Percentiles rank a stretch among this genome's conserved stretches.
These are phyloP conservation scores for Sus cebifrons DNA, from an alignment of 2,797 vertebrate genomes.

Conservation along the genomic window DNA sequence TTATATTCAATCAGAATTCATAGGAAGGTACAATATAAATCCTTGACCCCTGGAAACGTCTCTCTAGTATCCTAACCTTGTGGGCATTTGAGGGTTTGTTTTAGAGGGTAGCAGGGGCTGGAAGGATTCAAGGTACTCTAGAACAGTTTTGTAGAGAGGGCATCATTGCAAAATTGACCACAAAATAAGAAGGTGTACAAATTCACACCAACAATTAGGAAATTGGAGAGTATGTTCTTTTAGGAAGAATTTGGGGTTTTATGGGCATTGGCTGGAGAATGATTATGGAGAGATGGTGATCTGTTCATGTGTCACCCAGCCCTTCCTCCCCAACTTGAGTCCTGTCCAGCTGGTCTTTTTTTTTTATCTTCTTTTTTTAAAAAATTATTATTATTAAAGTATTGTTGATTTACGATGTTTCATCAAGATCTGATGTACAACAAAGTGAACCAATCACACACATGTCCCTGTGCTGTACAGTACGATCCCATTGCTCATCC, in stretches of 20 bases:
- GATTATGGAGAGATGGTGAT: background rate
- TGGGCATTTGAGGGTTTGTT: background rate
- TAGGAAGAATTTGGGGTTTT: background rate
- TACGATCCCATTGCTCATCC: too few relatives aligned
- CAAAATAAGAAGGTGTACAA: background rate
- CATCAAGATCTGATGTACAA: too few relatives aligned
- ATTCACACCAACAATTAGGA: background rate
- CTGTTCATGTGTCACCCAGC: background rate
- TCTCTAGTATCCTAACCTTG: background rate
- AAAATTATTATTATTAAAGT: too few relatives aligned
- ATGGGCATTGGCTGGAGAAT: background rate
- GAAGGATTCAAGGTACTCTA: background rate
- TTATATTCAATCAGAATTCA: background rate
- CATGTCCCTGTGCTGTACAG: too few relatives aligned
- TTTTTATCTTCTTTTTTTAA: too few relatives aligned
- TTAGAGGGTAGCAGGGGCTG: background rate
- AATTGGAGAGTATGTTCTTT: background rate
- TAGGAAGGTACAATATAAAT: background rate
- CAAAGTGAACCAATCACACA: too few relatives aligned
- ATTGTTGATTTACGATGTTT: too few relatives aligned
- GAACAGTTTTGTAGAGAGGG: background rate
- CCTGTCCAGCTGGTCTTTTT: background rate
- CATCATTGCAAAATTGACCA: background rate
- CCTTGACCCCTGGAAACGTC: background rate
- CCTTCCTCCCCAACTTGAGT: background rate